Evolutionary conservation across 2,113 vertebrate species (phyloP).

Genomic region (Elachura formosa): DNA sequence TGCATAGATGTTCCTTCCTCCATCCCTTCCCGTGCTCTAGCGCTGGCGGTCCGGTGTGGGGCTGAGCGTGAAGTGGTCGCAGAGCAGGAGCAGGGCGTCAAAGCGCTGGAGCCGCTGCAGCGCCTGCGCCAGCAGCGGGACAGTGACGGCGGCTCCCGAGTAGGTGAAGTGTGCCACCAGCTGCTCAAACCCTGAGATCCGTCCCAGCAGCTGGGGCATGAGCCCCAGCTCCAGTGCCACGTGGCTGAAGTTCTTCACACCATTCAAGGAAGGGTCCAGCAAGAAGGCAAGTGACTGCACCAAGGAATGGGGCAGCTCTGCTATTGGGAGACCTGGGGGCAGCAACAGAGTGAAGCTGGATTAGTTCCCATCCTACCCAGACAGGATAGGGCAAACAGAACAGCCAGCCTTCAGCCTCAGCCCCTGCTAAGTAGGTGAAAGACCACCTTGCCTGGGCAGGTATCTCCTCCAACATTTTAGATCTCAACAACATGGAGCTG

Average conservation of each 20-base stretch:
- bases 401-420: neutral
- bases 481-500: neutral
- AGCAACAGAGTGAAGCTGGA: neutral
- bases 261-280: slow-evolving; percentile 36
- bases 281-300: slow-evolving; percentile 34
- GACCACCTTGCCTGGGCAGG: neutral
- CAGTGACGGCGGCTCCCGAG: neutral
- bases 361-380: neutral
- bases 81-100: slow-evolving; percentile 50
- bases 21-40: neutral
- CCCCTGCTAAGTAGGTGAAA: neutral
- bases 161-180: slow-evolving; percentile 20
- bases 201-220: neutral
- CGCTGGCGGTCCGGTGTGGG: neutral
- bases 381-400: neutral
- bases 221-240: slow-evolving; percentile 53
- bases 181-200: slow-evolving; percentile 41
- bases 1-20: neutral
- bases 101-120: slow-evolving; percentile 52
- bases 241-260: slow-evolving; percentile 53
- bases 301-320: slow-evolving; percentile 46
- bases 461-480: neutral
- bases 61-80: slow-evolving; percentile 1
- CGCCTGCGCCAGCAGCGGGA: slow-evolving; percentile 22
- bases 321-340: slow-evolving; percentile 23